Evolutionary conservation across 2,797 vertebrate species (phyloP), one percentile per base, ranked within the genome.

Genomic region (Chrysocyon brachyurus): DNA sequence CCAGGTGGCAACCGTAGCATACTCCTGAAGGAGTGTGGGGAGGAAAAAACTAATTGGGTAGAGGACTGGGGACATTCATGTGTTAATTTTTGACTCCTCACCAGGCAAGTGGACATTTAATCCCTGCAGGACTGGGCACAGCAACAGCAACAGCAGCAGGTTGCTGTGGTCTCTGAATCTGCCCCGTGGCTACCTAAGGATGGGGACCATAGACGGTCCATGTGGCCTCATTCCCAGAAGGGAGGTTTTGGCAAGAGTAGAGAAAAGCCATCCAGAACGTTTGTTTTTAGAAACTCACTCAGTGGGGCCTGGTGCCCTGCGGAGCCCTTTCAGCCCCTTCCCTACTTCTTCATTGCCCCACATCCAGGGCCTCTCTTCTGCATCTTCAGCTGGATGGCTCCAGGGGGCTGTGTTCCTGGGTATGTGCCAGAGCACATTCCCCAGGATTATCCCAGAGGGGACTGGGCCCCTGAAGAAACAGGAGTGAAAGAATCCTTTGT

Each of bases 251-350:
- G 75, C 86, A 85, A 97, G 49, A 94, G 7, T 22, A 68, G 73
- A 83, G 91, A 94, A 91, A 78, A 64, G 49, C 1, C 1, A 66
- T 78, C 63, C 66, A 0, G 26, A 84, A 22, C 28, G 83, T 68
- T 95, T 88, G 54, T 92, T 94, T 97, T 54, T 49, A 95, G 52
- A 95, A 90, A 77, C 90, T 46, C 0, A 7, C 3, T 89, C 21
- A 3, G 46, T 68, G 88, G 68, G 86, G 92, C 77, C 78, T 28
- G 78, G 56, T 68, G 82, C 91, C 90, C 73, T 72, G 24, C 36
- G 56, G 70, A 82, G 28, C 79, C 9, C 59, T 31, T 5, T 84
- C 54, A 3, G 16, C 31, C 84, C n/a, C n/a, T 46, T 12, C 54
- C 63, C 31, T 36, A 22, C 28, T 90, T 90, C 49, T 61, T 91